These are phyloP conservation scores for Jacana jacana DNA, from an alignment of 2,113 vertebrate genomes.

Conservation along the genomic window DNA sequence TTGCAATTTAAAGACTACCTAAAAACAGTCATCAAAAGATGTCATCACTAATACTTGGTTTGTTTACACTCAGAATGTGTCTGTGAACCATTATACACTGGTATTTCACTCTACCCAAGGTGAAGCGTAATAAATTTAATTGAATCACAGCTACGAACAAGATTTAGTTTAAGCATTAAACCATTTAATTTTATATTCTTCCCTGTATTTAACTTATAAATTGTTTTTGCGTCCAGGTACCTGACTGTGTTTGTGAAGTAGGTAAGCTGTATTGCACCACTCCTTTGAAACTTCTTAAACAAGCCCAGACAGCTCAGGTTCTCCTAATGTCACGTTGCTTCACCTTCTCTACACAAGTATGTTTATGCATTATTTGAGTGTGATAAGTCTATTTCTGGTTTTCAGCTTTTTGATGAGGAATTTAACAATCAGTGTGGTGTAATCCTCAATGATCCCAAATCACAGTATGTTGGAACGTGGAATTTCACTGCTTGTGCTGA, in stretches of 20 bases:
- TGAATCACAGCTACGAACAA: neutral
- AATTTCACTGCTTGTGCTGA: slow-evolving; percentile 86
- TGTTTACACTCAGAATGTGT: neutral
- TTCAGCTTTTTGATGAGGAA: slow-evolving; percentile 78
- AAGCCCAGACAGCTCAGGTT: neutral
- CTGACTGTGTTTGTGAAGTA: neutral
- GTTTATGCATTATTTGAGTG: neutral
- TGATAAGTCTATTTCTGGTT: slow-evolving; percentile 15
- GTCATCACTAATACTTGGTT: neutral
- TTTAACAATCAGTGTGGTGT: slow-evolving; percentile 80
- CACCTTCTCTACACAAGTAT: neutral
- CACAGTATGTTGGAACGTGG: slow-evolving; percentile 87
- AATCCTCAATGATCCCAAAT: slow-evolving; percentile 81
- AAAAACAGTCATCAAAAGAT: neutral
- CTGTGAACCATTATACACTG: neutral
- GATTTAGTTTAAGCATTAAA: neutral
- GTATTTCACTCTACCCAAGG: neutral
- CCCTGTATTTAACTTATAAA: neutral
- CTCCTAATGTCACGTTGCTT: neutral
- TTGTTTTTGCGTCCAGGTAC: neutral
- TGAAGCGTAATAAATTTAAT: neutral
- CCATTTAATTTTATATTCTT: neutral
- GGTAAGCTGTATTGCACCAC: neutral
- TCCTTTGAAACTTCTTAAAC: slow-evolving; percentile 12
- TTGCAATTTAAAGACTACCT: neutral